Evolutionary conservation across 2,797 vertebrate genomes (phyloP).

Genomic region (Protonibea diacanthus): DNA sequence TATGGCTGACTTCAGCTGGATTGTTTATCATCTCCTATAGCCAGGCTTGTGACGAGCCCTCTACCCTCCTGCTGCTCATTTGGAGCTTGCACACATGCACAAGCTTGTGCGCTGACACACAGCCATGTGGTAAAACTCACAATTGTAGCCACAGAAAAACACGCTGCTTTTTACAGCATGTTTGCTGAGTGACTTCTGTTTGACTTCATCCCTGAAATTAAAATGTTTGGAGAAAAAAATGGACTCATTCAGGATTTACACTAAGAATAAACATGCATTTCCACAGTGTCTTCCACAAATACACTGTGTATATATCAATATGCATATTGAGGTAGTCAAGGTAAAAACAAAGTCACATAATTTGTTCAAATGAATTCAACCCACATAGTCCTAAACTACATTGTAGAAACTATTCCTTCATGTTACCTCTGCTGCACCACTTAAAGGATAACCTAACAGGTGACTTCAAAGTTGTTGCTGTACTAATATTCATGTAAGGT

Average conservation of each 20-base stretch:
- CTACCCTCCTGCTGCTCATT: slow-evolving; percentile 80
- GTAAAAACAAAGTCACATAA: background rate
- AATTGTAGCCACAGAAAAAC: slow-evolving; percentile 23
- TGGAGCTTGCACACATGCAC: slow-evolving; percentile 79
- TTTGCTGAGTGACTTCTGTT: slow-evolving; percentile 21
- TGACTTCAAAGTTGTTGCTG: background rate
- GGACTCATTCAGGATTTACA: background rate
- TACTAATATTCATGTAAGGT: background rate
- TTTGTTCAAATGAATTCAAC: background rate
- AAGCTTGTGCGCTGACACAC: slow-evolving; percentile 47
- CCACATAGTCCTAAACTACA: background rate
- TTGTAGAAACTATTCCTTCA: background rate
- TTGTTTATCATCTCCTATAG: slow-evolving; percentile 89
- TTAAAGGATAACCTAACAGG: background rate
- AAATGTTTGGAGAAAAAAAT: slow-evolving; percentile 18
- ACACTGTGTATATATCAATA: background rate
- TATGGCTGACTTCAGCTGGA: slow-evolving; percentile 87
- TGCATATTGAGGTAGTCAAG: background rate
- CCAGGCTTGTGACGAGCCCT: slow-evolving; percentile 80
- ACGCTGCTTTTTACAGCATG: slow-evolving; percentile 10
- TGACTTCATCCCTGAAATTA: slow-evolving; percentile 17
- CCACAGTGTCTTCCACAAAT: background rate
- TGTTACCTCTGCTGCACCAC: background rate
- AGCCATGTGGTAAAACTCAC: slow-evolving; percentile 44
- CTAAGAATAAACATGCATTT: background rate